Conservation (phyloP, 2,888 invertebrate genomes). For the Criorhina ranunculi region DNA sequence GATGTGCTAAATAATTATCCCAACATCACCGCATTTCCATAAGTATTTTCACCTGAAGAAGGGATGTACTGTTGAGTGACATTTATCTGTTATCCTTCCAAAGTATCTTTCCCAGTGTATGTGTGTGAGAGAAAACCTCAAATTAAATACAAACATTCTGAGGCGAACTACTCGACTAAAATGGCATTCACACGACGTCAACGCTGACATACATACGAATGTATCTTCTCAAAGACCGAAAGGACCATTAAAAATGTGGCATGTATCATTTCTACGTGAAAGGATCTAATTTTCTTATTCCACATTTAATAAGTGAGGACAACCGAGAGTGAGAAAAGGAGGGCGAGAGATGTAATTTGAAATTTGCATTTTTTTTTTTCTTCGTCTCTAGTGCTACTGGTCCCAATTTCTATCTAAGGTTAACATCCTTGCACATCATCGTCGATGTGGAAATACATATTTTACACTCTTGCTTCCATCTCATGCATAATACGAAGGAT, state of each 20-base stretch:
- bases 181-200: constrained; percentile 37
- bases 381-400: neutral
- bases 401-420: neutral
- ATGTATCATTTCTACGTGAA: constrained; percentile 45
- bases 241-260: constrained; percentile 46
- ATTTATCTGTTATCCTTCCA: constrained; percentile 27
- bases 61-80: constrained; percentile 43
- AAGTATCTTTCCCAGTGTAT: neutral
- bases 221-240: neutral
- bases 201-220: neutral
- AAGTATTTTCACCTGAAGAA: constrained; percentile 58
- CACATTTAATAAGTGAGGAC: constrained; percentile 29
- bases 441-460: constrained; percentile 7
- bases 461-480: constrained; percentile 32
- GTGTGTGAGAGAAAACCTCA: constrained; percentile 14
- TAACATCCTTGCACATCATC: constrained; percentile 16
- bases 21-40: constrained; percentile 46
- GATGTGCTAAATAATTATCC: constrained; percentile 56
- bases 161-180: constrained; percentile 39
- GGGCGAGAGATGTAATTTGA: constrained; percentile 5
- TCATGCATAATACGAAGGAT: constrained; percentile 31
- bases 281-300: constrained; percentile 56
- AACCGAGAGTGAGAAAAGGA: too few species aligned
- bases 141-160: constrained; percentile 62
- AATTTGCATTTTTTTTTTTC: constrained; percentile 42